A percentile compares a stretch with the other conserved stretches of the same genome.
Evolutionary conservation across 2,797 vertebrate species (phyloP).

Genomic region (Cichlasoma orientale): DNA sequence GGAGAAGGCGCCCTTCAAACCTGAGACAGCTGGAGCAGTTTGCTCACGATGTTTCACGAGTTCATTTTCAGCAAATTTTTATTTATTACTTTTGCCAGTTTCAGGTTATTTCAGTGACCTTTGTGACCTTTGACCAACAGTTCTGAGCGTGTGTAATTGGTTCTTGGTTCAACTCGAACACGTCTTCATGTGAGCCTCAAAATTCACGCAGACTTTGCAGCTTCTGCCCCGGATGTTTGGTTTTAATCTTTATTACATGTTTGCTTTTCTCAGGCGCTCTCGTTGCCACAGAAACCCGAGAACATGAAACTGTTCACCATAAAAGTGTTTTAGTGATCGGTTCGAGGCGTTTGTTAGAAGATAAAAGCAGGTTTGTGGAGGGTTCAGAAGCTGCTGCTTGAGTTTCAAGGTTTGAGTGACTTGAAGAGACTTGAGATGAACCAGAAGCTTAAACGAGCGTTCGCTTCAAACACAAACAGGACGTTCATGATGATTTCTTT

Average conservation of each 20-base stretch:
- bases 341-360: neutral
- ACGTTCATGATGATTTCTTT: neutral
- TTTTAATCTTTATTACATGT: neutral
- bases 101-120: no score
- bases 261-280: no score
- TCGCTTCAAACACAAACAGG: neutral
- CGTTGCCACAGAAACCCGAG: no score
- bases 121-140: no score
- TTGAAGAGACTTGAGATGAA: neutral
- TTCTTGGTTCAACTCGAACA: neutral
- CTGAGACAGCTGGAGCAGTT: no score
- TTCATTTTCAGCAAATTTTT: no score
- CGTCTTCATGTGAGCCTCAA: neutral
- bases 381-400: neutral
- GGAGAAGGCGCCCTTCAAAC: no score
- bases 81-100: no score
- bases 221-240: neutral
- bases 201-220: no score
- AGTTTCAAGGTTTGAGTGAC: neutral
- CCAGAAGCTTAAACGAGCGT: neutral
- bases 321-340: neutral
- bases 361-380: neutral
- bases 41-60: no score
- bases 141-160: no score
- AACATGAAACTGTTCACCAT: accelerated